A percentile compares a stretch with the other conserved stretches of the same genome.
Evolutionary conservation across 1,140 invertebrate genomes (phyloP).

Genomic region (Ptiloglossa arizonensis): DNA sequence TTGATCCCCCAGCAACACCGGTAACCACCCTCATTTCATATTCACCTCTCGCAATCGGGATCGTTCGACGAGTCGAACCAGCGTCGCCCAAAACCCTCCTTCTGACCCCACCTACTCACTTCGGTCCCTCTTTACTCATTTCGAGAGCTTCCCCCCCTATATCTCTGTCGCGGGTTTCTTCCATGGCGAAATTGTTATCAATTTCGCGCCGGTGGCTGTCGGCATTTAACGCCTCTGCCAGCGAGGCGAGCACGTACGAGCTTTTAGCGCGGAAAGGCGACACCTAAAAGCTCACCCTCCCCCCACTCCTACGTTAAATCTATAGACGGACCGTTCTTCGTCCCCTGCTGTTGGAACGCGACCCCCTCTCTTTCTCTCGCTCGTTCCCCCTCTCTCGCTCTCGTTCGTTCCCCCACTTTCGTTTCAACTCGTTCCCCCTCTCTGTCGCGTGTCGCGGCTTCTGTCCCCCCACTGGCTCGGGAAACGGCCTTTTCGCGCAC

Average conservation of each 20-base stretch:
- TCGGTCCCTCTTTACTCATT: too few relatives aligned
- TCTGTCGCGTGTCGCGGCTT: too few relatives aligned
- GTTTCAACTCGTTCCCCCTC: too few relatives aligned
- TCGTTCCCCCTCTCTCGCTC: too few relatives aligned
- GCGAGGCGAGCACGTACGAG: constrained; percentile 12
- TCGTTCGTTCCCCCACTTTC: too few relatives aligned
- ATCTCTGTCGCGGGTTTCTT: neutral
- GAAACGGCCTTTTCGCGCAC: constrained; percentile 23
- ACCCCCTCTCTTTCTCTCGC: too few relatives aligned
- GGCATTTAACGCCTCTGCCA: neutral
- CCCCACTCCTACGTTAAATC: too few relatives aligned
- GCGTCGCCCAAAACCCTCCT: too few relatives aligned
- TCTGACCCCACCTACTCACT: too few relatives aligned
- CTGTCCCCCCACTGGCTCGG: too few relatives aligned
- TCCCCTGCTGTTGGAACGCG: neutral
- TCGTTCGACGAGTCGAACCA: neutral
- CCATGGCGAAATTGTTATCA: neutral
- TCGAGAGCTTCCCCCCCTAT: too few relatives aligned
- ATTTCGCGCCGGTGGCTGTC: constrained; percentile 5
- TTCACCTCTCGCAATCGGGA: neutral
- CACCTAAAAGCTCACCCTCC: constrained; percentile 11
- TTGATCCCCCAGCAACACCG: neutral
- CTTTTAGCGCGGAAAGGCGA: constrained; percentile 18
- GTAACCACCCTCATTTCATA: neutral
- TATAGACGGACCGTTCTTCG: neutral